Evolutionary conservation across 2,113 vertebrate species (phyloP), one percentile per base, ranked within the genome.

Genomic region (Neotragus pygmaeus): DNA sequence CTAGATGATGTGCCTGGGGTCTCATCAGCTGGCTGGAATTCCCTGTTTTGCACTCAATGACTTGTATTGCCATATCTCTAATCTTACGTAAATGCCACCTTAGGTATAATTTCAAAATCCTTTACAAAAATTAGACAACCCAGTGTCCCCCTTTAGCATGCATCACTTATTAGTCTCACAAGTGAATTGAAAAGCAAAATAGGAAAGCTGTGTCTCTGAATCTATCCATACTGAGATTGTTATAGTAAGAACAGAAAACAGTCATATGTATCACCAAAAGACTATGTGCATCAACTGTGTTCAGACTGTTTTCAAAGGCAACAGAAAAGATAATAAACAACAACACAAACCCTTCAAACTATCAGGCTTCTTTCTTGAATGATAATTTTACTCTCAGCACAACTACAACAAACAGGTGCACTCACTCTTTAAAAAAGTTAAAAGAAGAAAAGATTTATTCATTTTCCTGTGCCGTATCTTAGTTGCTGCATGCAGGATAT

Each of bases 111-210:
- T 97, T 92, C 64, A 49, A 96, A 88, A 94, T 93, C 25, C 0
- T 88, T 95, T 85, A 58, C 45, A 73, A 86, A 95, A 84, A 96
- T 96, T 39, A 95, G 53, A 88, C 36, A 70, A 73, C 8, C 58
- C 33, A 17, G 39, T 11, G 4, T 95, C 58, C 21, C 45, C 30
- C 28, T 49, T 49, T 16, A 81, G 33, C 25, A 57, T 3, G n/a
- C 39, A 45, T 15, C n/a, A 58, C 36, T 51, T 39, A 88, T 43
- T 90, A 77, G 15, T 45, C n/a, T 81, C 39, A 57, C 47, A 43
- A 83, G 53, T 33, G 14, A 78, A 49, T 85, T 75, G 58, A 51
- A 90, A 95, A 49, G 21, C 4, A 62, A 96, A 92, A 77, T 30
- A 88, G 80, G 80, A 91, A 85, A 30, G 30, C 33, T 19, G 1